A percentile compares a stretch with the other conserved stretches of the same genome.
These are phyloP conservation scores for Pelusios castaneus DNA, from an alignment of 2,113 vertebrate genomes.

Conservation along the genomic window DNA sequence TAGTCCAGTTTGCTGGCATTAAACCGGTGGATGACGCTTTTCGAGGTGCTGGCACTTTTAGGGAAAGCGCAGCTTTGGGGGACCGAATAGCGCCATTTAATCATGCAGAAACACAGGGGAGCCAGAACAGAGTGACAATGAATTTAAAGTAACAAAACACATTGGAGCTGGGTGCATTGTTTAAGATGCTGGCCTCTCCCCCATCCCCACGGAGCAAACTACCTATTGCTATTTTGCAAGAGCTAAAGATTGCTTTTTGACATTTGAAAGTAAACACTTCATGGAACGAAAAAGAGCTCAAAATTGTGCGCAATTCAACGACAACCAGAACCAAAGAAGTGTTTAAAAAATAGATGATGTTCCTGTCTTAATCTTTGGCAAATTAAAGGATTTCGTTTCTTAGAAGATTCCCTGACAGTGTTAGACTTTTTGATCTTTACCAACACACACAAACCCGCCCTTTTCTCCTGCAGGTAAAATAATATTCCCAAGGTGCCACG, in stretches of 20 bases:
- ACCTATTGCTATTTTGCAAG: conserved; percentile 30
- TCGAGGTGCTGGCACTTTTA: conserved; percentile 44
- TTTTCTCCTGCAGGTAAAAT: conserved; percentile 37
- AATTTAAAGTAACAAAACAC: conserved; percentile 69
- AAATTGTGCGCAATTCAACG: conserved; percentile 43
- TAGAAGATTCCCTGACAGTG: conserved; percentile 7
- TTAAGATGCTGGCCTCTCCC: conserved; percentile 66
- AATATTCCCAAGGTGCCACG: not conserved
- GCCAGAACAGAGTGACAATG: conserved; percentile 44
- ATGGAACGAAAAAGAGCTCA: conserved; percentile 19
- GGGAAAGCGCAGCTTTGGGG: conserved; percentile 50
- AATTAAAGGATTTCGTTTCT: not conserved
- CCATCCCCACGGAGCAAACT: conserved; percentile 53
- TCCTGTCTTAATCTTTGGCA: conserved; percentile 8
- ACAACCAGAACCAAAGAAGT: not conserved
- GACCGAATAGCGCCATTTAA: conserved; percentile 54
- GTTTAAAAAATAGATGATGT: not conserved
- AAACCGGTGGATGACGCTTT: conserved; percentile 56
- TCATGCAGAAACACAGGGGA: conserved; percentile 57
- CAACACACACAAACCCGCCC: conserved; percentile 27
- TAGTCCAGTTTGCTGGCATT: conserved; percentile 54
- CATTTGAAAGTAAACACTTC: not conserved
- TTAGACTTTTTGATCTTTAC: conserved; percentile 52
- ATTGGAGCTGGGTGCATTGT: conserved; percentile 38
- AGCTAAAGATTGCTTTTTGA: not conserved